These are phyloP conservation scores for Drosophila lacicola DNA, from an alignment of 2,888 invertebrate genomes.

Conservation along the genomic window DNA sequence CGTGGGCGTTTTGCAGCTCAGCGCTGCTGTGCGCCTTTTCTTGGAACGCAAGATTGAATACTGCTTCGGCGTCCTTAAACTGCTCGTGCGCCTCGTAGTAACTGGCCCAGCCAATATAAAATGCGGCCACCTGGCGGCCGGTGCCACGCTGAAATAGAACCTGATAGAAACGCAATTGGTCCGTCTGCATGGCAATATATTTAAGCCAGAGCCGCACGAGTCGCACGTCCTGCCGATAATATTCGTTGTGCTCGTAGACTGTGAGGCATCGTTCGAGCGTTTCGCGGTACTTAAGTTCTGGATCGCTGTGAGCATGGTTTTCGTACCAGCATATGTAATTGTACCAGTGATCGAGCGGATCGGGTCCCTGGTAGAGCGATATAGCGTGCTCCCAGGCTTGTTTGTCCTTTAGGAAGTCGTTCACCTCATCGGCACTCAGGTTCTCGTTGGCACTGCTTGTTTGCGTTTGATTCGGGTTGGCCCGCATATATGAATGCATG, in stretches of 20 bases:
- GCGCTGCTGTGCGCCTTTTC: constrained; percentile 92
- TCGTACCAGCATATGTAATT: constrained; percentile 97
- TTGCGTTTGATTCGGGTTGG: constrained; percentile 58
- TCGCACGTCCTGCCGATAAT: constrained; percentile 94
- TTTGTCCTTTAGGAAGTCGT: constrained; percentile 83
- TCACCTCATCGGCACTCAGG: constrained; percentile 80
- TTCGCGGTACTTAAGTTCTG: constrained; percentile 96
- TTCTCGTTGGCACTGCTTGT: constrained; percentile 44
- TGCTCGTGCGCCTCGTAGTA: constrained; percentile 93
- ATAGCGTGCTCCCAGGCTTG: constrained; percentile 93
- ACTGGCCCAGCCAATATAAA: constrained; percentile 96
- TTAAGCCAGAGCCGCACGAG: constrained; percentile 96
- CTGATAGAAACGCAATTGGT: constrained; percentile 92
- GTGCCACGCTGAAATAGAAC: constrained; percentile 92
- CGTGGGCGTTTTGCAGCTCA: constrained; percentile 90
- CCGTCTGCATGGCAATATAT: constrained; percentile 92
- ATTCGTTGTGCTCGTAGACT: constrained; percentile 91
- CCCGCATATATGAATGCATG: constrained; percentile 76
- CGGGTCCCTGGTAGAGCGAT: constrained; percentile 92
- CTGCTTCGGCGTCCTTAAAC: constrained; percentile 92
- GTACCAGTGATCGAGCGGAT: constrained; percentile 95
- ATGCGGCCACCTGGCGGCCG: constrained; percentile 92
- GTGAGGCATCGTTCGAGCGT: constrained; percentile 93
- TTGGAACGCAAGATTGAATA: constrained; percentile 92
- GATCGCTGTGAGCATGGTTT: constrained; percentile 90